phyloP scores from a whole-genome alignment of 2,888 invertebrate genomes.

The Carpatolechia fugitivella region DNA sequence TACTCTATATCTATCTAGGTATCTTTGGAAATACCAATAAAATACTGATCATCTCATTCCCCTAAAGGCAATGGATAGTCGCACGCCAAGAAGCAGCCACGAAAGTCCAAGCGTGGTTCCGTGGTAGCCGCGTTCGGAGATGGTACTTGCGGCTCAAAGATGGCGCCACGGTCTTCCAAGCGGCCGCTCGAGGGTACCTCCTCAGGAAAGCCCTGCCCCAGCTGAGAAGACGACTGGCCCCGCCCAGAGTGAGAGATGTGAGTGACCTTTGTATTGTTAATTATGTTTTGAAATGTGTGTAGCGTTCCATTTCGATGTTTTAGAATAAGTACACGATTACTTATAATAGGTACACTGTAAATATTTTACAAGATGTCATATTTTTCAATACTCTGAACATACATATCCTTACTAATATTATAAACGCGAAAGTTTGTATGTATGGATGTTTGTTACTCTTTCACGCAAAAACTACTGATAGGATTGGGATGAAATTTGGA shows the following conservation, averaged over 20 bases:
- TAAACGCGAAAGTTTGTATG: too few relatives aligned
- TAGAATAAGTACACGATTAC: too few relatives aligned
- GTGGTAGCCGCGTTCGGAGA: conserved; percentile 82
- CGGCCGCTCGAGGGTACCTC: conserved; percentile 83
- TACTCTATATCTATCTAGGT: too few relatives aligned
- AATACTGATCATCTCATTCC: not conserved
- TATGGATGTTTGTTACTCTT: too few relatives aligned
- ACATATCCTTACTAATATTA: too few relatives aligned
- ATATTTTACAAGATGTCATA: not conserved
- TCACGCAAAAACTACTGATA: too few relatives aligned
- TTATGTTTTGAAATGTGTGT: conserved; percentile 16
- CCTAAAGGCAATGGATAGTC: conserved; percentile 66
- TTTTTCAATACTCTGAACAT: not conserved
- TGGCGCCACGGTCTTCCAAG: conserved; percentile 83
- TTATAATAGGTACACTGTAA: conserved; percentile 37
- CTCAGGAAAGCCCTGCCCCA: conserved; percentile 78
- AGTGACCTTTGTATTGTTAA: conserved; percentile 12
- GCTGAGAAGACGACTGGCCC: conserved; percentile 42
- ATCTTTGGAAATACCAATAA: too few relatives aligned
- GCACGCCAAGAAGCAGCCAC: conserved; percentile 79
- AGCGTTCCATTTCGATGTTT: too few relatives aligned
- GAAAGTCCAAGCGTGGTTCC: conserved; percentile 89
- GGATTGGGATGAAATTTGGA: too few relatives aligned
- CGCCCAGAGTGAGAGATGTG: conserved; percentile 35
- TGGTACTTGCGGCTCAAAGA: conserved; percentile 83